A percentile compares a stretch with the other conserved stretches of the same genome.
Conservation (phyloP, 2,797 vertebrate genomes). For the Petrocephalus sullivani region DNA sequence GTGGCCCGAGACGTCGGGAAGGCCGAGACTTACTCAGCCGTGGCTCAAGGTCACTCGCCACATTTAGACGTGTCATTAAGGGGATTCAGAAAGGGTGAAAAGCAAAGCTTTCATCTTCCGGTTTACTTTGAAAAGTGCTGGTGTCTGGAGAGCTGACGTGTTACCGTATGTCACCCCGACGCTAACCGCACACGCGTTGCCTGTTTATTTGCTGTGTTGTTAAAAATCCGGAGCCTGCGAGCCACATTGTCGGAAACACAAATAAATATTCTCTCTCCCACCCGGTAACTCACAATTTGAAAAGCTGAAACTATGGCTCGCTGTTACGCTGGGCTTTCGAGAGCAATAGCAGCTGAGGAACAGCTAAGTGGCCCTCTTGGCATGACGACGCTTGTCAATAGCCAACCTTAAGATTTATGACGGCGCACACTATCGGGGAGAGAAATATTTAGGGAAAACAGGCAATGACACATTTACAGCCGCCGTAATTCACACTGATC, state of each 20-base stretch:
- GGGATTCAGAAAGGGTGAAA: slow-evolving; percentile 29
- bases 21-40: slow-evolving; percentile 27
- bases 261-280: slow-evolving; percentile 44
- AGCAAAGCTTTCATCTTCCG: slow-evolving; percentile 50
- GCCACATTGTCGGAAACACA: slow-evolving; percentile 26
- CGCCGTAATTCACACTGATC: not conserved
- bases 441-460: slow-evolving; percentile 53
- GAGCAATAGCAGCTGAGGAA: not conserved
- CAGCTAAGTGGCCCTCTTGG: not conserved
- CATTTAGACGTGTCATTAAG: slow-evolving; percentile 50
- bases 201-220: slow-evolving; percentile 54
- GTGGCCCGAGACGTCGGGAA: slow-evolving; percentile 28
- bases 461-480: slow-evolving; percentile 49
- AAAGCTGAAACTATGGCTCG: slow-evolving; percentile 30
- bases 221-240: slow-evolving; percentile 43
- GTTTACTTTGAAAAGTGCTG: slow-evolving; percentile 51
- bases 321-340: not conserved
- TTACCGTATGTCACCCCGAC: slow-evolving; percentile 34
- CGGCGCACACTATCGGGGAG: slow-evolving; percentile 52
- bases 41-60: slow-evolving; percentile 52
- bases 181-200: slow-evolving; percentile 28
- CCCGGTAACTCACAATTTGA: slow-evolving; percentile 30
- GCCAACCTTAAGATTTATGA: slow-evolving; percentile 30
- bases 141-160: slow-evolving; percentile 40
- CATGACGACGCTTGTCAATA: not conserved